Evolutionary conservation across 1,140 invertebrate genomes (phyloP).

Genomic region (Gryon sp.): DNA sequence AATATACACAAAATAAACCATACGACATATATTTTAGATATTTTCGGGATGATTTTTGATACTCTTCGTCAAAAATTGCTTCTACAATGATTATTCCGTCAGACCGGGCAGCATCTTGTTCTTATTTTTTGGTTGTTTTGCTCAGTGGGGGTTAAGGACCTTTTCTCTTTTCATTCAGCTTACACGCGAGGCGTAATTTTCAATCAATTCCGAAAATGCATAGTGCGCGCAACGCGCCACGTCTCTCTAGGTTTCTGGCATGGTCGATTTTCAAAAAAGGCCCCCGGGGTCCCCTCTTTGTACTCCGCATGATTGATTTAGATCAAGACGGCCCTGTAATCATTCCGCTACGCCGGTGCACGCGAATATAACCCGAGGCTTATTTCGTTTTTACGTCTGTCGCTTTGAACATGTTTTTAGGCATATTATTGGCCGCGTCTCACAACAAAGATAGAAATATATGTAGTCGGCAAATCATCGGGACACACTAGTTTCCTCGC

Average conservation of each 20-base stretch:
- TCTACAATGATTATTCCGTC: constrained; percentile 16
- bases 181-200: constrained; percentile 62
- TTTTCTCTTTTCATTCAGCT: constrained; percentile 36
- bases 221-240: constrained; percentile 38
- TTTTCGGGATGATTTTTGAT: too few relatives aligned
- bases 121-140: constrained; percentile 27
- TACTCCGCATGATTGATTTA: constrained; percentile 65
- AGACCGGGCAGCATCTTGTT: not conserved
- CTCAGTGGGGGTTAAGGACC: constrained; percentile 43
- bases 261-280: constrained; percentile 37
- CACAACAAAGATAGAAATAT: constrained; percentile 58
- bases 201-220: constrained; percentile 59
- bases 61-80: constrained; percentile 8
- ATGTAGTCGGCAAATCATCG: constrained; percentile 56
- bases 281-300: constrained; percentile 45
- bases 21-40: too few relatives aligned
- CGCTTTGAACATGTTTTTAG: constrained; percentile 61
- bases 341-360: constrained; percentile 60
- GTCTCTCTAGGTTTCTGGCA: constrained; percentile 41
- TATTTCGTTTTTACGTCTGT: constrained; percentile 65
- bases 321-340: constrained; percentile 67
- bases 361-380: constrained; percentile 64
- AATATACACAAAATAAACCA: too few relatives aligned
- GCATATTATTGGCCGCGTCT: constrained; percentile 57
- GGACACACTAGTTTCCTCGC: constrained; percentile 53